These are phyloP conservation scores for Aegithalos caudatus DNA, from an alignment of 2,113 vertebrate genomes.

Conservation along the genomic window DNA sequence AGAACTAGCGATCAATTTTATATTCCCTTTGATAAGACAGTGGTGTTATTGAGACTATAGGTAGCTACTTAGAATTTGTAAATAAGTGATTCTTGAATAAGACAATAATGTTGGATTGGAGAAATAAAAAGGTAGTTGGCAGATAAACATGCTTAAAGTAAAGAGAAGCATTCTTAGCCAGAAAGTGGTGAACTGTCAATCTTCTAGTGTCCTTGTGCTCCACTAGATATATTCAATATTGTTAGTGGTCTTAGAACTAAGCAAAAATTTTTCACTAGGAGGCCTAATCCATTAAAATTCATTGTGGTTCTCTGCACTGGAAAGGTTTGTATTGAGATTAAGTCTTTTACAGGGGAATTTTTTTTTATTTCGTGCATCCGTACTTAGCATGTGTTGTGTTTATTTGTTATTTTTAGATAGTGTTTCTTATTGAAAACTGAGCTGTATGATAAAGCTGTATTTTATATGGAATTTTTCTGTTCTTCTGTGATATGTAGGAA, in stretches of 20 bases:
- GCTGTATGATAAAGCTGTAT: background rate
- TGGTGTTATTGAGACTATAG: background rate
- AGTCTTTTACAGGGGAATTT: background rate
- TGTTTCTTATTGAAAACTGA: background rate
- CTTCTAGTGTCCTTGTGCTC: background rate
- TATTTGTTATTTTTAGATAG: background rate
- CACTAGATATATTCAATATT: background rate
- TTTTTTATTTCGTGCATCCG: background rate
- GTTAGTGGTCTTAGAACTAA: background rate
- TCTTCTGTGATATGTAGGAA: background rate
- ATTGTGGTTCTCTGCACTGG: background rate
- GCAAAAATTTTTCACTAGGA: background rate
- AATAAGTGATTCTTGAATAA: background rate
- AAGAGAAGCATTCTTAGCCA: background rate
- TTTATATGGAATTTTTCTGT: background rate
- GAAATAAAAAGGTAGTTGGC: background rate
- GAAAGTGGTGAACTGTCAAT: background rate
- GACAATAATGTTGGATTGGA: background rate
- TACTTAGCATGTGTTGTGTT: fast-evolving
- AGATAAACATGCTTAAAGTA: background rate
- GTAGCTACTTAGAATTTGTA: background rate
- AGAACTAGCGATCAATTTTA: background rate
- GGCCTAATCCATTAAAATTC: background rate
- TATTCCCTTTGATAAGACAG: background rate
- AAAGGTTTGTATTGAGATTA: background rate